phyloP scores from a whole-genome alignment of 2,113 vertebrate species.

The Oreamnos americanus region DNA sequence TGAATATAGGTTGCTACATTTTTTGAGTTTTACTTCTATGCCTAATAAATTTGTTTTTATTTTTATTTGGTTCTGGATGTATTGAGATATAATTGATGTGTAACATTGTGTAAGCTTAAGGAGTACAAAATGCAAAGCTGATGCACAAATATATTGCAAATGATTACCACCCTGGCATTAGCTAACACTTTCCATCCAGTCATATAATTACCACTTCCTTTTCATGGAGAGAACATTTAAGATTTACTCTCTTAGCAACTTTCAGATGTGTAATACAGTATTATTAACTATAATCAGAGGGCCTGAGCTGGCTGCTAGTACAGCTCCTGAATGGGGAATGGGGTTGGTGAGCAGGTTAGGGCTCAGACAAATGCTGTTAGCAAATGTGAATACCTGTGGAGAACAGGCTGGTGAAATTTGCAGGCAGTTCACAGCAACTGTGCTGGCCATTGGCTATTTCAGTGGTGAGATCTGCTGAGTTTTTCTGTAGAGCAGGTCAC shows the following conservation, averaged over 20 bases:
- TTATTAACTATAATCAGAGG: not conserved
- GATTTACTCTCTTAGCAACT: not conserved
- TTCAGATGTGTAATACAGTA: not conserved
- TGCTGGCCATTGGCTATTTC: not conserved
- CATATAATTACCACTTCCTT: not conserved
- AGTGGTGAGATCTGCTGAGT: not conserved
- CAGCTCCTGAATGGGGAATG: not conserved
- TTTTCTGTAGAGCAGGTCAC: not conserved
- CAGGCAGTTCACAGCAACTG: not conserved
- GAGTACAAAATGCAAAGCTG: not conserved
- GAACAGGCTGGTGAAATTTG: not conserved
- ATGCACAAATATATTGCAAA: not conserved
- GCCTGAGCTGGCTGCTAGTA: not conserved
- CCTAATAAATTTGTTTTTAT: not conserved
- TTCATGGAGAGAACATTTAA: not conserved
- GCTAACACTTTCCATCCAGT: not conserved
- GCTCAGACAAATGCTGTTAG: not conserved
- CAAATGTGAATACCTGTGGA: no score
- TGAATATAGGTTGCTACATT: not conserved
- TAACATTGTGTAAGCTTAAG: not conserved
- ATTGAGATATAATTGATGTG: not conserved
- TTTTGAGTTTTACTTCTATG: not conserved
- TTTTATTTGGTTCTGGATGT: not conserved
- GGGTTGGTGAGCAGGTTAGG: not conserved
- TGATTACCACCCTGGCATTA: not conserved